These are phyloP conservation scores for Lottia scabra DNA, from an alignment of 2,888 invertebrate species.

Conservation along the genomic window DNA sequence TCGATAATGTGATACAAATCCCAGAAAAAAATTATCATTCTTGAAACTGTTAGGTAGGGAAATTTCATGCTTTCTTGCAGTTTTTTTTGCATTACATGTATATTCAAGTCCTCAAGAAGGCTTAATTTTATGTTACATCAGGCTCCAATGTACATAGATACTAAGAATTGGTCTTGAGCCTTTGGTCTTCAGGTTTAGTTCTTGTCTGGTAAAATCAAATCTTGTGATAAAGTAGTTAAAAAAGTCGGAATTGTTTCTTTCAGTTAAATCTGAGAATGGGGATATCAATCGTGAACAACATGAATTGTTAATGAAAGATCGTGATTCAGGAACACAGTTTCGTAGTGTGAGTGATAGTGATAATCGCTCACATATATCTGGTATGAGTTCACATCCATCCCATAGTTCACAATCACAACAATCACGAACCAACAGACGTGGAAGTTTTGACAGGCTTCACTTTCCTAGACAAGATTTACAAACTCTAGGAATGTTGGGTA, in stretches of 20 bases:
- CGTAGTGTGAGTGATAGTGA: constrained; percentile 70
- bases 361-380: constrained; percentile 69
- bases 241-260: constrained; percentile 29
- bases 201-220: too few species aligned
- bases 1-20: too few species aligned
- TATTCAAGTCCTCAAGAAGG: too few species aligned
- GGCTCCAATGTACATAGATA: too few species aligned
- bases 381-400: constrained; percentile 63
- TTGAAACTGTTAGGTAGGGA: too few species aligned
- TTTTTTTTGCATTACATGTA: too few species aligned
- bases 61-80: too few species aligned
- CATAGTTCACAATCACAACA: constrained; percentile 73
- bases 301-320: constrained; percentile 66
- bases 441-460: constrained; percentile 81
- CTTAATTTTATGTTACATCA: too few species aligned
- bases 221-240: too few species aligned
- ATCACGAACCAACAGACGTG: constrained; percentile 70
- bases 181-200: too few species aligned
- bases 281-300: constrained; percentile 69
- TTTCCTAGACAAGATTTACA: constrained; percentile 79
- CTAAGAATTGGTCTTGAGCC: too few species aligned
- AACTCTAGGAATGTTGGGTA: constrained; percentile 73
- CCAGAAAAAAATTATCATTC: too few species aligned
- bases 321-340: constrained; percentile 68
- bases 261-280: constrained; percentile 77